Percentiles rank a stretch among this genome's conserved stretches.
Evolutionary conservation across 2,888 invertebrate species (phyloP).

Genomic region (Lepidochitona cinerea): DNA sequence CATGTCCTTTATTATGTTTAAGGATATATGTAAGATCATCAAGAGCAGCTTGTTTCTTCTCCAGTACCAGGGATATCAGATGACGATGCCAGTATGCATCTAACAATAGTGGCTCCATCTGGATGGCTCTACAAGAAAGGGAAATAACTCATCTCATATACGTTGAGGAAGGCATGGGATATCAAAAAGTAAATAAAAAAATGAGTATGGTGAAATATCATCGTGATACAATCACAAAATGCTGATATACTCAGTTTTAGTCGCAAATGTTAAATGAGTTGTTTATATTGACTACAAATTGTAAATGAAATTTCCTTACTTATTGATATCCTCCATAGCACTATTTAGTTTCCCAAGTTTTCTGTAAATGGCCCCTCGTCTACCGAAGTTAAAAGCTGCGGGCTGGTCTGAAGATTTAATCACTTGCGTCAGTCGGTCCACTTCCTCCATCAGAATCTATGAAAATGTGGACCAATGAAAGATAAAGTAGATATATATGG

Average conservation of each 20-base stretch:
- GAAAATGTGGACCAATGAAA: neutral
- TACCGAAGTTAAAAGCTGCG: constrained; percentile 63
- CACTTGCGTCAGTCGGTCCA: constrained; percentile 52
- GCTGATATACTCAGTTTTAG: no score
- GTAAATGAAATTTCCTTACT: no score
- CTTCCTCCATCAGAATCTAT: constrained; percentile 41
- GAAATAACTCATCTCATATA: no score
- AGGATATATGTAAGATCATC: constrained; percentile 68
- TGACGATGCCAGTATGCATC: constrained; percentile 72
- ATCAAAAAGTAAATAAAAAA: no score
- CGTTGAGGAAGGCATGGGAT: no score
- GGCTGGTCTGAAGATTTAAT: constrained; percentile 51
- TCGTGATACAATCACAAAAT: no score
- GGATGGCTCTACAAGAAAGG: constrained; percentile 62
- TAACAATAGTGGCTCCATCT: constrained; percentile 61
- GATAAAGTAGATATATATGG: no score
- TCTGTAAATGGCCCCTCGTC: constrained; percentile 66
- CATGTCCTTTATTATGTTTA: constrained; percentile 63
- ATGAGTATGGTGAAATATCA: no score
- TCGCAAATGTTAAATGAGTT: no score
- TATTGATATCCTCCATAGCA: constrained; percentile 51
- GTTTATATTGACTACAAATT: no score
- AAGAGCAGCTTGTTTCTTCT: constrained; percentile 62
- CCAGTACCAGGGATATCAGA: constrained; percentile 65
- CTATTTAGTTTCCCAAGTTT: constrained; percentile 64